These are phyloP conservation scores for Sinopyrophorus schimmeli DNA, from an alignment of 2,888 invertebrate species.

Conservation along the genomic window DNA sequence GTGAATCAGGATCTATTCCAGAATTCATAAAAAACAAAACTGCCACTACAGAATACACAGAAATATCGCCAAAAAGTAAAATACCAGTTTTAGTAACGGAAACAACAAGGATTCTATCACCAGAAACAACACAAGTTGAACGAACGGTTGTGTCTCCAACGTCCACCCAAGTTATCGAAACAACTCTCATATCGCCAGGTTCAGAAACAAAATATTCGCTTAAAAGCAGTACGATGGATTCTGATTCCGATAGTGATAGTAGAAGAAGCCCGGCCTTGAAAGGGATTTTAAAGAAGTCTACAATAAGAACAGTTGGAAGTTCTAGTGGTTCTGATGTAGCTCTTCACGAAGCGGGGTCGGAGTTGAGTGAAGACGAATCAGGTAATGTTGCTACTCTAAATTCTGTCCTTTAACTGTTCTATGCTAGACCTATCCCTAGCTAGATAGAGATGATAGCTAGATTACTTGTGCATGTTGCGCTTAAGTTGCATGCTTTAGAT, in stretches of 20 bases:
- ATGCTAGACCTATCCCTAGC: conserved; percentile 13
- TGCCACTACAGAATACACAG: conserved; percentile 33
- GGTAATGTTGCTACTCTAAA: conserved; percentile 51
- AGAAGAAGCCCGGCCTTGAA: conserved; percentile 50
- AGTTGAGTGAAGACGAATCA: conserved; percentile 66
- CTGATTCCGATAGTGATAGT: conserved; percentile 56
- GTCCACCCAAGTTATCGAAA: conserved; percentile 39
- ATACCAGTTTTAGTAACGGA: conserved; percentile 55
- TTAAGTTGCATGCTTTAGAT: conserved; percentile 28
- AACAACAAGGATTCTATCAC: conserved; percentile 44
- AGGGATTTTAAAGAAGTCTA: conserved; percentile 51
- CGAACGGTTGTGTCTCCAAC: conserved; percentile 38
- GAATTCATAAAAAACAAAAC: conserved; percentile 40
- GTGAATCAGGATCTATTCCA: conserved; percentile 19
- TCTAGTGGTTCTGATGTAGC: conserved; percentile 68
- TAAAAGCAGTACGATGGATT: conserved; percentile 50
- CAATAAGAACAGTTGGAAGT: conserved; percentile 60
- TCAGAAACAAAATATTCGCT: conserved; percentile 44
- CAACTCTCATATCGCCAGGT: conserved; percentile 46
- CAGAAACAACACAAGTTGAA: conserved; percentile 39
- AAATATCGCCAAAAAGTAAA: conserved; percentile 51
- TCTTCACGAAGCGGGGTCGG: conserved; percentile 65
- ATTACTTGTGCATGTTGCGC: conserved; percentile 10
- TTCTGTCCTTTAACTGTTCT: conserved; percentile 3
- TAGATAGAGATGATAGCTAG: conserved; percentile 10